Evolutionary conservation across 2,888 invertebrate species (phyloP), one percentile per base, ranked within the genome.

Genomic region (Lysandra bellargus): DNA sequence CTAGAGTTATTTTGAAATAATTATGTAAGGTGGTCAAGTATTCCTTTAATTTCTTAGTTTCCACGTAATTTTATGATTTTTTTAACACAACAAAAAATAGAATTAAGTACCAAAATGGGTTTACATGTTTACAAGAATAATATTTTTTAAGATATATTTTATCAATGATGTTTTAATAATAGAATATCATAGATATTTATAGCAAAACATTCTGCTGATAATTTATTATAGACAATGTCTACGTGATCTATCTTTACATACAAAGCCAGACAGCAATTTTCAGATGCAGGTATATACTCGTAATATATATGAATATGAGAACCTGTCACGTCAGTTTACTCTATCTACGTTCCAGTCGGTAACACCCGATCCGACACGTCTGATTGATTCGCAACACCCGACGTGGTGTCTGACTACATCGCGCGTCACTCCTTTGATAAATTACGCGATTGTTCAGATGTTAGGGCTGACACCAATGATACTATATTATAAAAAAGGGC

Each of bases 291-390:
- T 69, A 33, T 69, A 30, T 33, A 23, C 30, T 64, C 40, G 40
- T 40, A 40, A 40, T 40, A 40, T 5, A 40, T 40, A 40, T 40
- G 40, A 69, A 69, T 69, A 69, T 69, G 30, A 69, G 30, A 69
- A 33, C 14, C 33, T 30, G 33, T 69, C 69, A 69, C 69, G 30
- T 30, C 12, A 14, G 69, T 69, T 69, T 33, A 69, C 61, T 12
- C 64, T 69, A 69, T 69, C 64, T 33, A 69, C 30, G 69, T 69
- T 69, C 33, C 69, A 69, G 69, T 69, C 69, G 69, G 69, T 69
- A 69, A 69, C 69, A 69, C 33, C 69, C 69, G 33, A 69, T 33
- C 69, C 14, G 33, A 69, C 69, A 14, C 30, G 69, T 69, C 69
- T 69, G 69, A 69, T 69, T 69, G 69, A 69, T 69, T 69, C 69